Conservation (phyloP, 2,888 invertebrate genomes). For the Uropetala carovei region DNA sequence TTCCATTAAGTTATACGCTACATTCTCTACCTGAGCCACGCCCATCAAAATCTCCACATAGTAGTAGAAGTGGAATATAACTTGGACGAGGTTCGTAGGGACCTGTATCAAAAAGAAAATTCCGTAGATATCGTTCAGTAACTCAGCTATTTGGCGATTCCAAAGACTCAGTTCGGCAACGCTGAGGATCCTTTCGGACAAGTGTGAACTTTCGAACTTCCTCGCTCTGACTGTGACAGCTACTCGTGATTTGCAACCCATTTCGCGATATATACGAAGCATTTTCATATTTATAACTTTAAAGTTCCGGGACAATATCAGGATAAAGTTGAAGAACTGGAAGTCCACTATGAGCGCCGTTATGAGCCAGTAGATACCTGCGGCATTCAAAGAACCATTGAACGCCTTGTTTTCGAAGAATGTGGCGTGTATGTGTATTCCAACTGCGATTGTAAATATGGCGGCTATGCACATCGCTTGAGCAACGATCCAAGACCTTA, state of each 20-base stretch:
- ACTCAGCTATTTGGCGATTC: not conserved
- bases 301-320: not conserved
- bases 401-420: not conserved
- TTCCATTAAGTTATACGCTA: not conserved
- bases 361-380: slow-evolving; percentile 45
- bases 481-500: not conserved
- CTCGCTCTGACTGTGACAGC: not conserved
- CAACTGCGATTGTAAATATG: not conserved
- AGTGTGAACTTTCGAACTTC: not conserved
- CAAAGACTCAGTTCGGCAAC: not conserved
- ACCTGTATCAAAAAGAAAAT: slow-evolving; percentile 34
- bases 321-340: slow-evolving; percentile 26
- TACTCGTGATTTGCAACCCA: not conserved
- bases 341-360: not conserved
- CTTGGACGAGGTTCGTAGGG: slow-evolving; percentile 21
- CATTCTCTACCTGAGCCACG: not conserved
- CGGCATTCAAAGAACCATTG: slow-evolving; percentile 4
- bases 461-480: not conserved
- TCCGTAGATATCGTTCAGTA: slow-evolving; percentile 15
- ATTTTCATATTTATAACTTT: not conserved
- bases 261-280: not conserved
- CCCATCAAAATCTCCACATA: slow-evolving; percentile 36
- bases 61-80: slow-evolving; percentile 31
- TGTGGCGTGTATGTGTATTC: not conserved
- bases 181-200: not conserved